Percentiles rank a stretch among this genome's conserved stretches.
Evolutionary conservation across 2,797 vertebrate genomes (phyloP).

Genomic region (Gallinago solitaria): DNA sequence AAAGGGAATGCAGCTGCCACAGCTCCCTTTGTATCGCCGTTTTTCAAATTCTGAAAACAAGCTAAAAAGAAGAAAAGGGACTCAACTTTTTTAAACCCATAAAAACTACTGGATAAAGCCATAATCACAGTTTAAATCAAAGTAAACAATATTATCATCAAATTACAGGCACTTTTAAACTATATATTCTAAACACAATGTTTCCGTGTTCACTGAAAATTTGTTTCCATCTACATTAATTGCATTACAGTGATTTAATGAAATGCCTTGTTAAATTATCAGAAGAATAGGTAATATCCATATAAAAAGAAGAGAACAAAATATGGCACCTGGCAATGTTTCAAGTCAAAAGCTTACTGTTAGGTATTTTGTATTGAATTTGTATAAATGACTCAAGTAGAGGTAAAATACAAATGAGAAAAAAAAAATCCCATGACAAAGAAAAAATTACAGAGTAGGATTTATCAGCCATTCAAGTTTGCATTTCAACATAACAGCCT

Average conservation of each 20-base stretch:
- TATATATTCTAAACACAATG: background rate
- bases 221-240: slow-evolving; percentile 55
- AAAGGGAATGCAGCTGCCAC: slow-evolving; percentile 67
- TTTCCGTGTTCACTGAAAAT: background rate
- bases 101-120: slow-evolving; percentile 31
- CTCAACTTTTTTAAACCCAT: slow-evolving; percentile 41
- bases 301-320: slow-evolving; percentile 58
- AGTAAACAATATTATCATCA: slow-evolving; percentile 21
- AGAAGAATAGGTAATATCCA: slow-evolving; percentile 64
- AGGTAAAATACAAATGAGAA: slow-evolving; percentile 50
- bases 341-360: slow-evolving; percentile 38
- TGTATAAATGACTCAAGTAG: slow-evolving; percentile 43
- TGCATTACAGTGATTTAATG: slow-evolving; percentile 28
- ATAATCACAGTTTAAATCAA: background rate
- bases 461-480: slow-evolving; percentile 47
- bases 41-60: slow-evolving; percentile 69
- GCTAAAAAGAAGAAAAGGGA: slow-evolving; percentile 42
- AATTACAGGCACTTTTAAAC: slow-evolving; percentile 1
- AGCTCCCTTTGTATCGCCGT: slow-evolving; percentile 46
- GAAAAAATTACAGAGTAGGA: background rate
- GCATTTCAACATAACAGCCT: slow-evolving; percentile 28
- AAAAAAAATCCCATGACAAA: slow-evolving; percentile 26
- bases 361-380: slow-evolving; percentile 57
- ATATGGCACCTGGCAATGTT: slow-evolving; percentile 41
- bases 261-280: slow-evolving; percentile 41